A percentile compares a stretch with the other conserved stretches of the same genome.
Conservation (phyloP, 2,888 invertebrate species). For the Erebia epiphron region DNA sequence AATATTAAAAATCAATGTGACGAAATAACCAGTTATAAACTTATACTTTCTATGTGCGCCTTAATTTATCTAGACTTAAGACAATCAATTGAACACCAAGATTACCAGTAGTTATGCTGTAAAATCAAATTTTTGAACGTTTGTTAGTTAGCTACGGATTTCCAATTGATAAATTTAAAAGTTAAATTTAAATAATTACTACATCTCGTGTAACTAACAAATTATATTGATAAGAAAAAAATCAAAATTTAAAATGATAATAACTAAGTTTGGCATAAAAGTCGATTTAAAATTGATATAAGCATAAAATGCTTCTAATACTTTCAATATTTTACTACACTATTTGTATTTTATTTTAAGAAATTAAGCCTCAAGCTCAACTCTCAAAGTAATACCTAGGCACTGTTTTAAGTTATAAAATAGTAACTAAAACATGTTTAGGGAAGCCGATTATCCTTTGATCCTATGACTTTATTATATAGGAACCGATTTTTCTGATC, state of each 20-base stretch:
- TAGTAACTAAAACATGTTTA: too few relatives aligned
- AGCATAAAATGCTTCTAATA: slow-evolving; percentile 32
- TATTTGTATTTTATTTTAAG: too few relatives aligned
- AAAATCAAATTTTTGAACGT: slow-evolving; percentile 20
- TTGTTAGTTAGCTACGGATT: slow-evolving; percentile 29
- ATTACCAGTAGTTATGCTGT: slow-evolving; percentile 33
- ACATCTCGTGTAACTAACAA: slow-evolving; percentile 23
- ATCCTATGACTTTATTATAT: too few relatives aligned
- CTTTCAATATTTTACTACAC: not conserved
- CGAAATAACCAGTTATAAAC: not conserved
- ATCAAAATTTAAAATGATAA: slow-evolving; percentile 20
- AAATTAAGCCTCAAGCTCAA: too few relatives aligned
- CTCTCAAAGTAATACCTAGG: too few relatives aligned
- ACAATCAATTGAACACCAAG: slow-evolving; percentile 39
- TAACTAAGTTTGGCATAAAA: slow-evolving; percentile 24
- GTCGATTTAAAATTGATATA: not conserved
- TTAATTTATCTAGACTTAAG: slow-evolving; percentile 30
- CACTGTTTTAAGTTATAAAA: too few relatives aligned
- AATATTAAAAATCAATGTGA: not conserved
- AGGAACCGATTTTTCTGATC: too few relatives aligned
- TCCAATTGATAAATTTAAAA: slow-evolving; percentile 20
- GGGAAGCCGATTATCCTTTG: too few relatives aligned
- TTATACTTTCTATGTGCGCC: slow-evolving; percentile 9
- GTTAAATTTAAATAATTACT: slow-evolving; percentile 30
- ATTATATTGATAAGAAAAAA: slow-evolving; percentile 17